Evolutionary conservation across 2,113 vertebrate species (phyloP).

Genomic region (Ptychochromis oligacanthus): DNA sequence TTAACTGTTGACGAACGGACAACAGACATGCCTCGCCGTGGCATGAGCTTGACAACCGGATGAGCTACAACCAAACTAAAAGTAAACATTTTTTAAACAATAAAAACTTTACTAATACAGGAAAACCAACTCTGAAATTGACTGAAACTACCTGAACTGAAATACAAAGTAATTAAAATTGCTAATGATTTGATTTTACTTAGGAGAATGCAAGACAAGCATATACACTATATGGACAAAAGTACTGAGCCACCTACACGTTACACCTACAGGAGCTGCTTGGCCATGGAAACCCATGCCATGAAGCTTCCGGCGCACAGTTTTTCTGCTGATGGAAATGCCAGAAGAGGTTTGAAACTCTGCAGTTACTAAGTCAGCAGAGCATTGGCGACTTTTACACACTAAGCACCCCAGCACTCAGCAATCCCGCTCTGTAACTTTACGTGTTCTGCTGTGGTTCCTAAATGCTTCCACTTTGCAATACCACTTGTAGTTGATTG

Average conservation of each 20-base stretch:
- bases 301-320: not conserved
- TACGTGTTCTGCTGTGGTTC: no score
- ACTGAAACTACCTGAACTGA: not conserved
- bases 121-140: not conserved
- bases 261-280: not conserved
- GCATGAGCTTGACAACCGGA: no score
- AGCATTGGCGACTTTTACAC: not conserved
- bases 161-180: not conserved
- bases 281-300: not conserved
- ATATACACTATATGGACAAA: not conserved
- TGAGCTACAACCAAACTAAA: no score
- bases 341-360: not conserved
- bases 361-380: not conserved
- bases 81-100: not conserved
- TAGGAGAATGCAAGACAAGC: not conserved
- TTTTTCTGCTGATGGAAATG: not conserved
- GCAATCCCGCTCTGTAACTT: no score
- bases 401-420: not conserved
- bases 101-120: not conserved
- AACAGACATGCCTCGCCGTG: no score
- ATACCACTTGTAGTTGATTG: no score
- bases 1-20: no score
- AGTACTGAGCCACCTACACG: not conserved
- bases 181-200: not conserved
- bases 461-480: no score